Conservation (phyloP, 2,113 vertebrate genomes). For the Copsychus sechellarum region DNA sequence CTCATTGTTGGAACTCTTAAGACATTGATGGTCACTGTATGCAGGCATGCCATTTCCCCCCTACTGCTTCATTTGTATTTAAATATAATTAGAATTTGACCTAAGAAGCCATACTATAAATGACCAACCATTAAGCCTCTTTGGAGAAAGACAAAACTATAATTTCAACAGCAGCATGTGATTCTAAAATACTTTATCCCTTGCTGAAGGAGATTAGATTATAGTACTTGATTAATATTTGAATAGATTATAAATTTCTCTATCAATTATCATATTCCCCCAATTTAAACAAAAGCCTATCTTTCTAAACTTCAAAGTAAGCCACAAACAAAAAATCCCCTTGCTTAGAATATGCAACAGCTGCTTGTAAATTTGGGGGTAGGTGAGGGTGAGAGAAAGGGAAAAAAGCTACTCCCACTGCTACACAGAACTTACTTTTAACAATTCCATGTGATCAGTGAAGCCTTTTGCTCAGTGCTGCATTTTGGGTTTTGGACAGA, state of each 20-base stretch:
- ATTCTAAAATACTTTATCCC: not conserved
- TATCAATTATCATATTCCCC: not conserved
- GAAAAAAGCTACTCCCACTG: not conserved
- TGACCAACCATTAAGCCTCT: not conserved
- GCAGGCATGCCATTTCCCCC: not conserved
- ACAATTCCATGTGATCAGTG: conserved; percentile 7
- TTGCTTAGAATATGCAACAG: not conserved
- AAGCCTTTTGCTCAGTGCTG: not conserved
- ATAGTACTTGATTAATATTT: not conserved
- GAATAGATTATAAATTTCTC: not conserved
- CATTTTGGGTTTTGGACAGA: not conserved
- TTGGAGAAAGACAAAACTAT: not conserved
- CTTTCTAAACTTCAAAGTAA: conserved; percentile 28
- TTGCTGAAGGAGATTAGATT: not conserved
- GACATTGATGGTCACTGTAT: not conserved
- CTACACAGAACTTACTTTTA: conserved; percentile 13
- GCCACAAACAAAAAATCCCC: not conserved
- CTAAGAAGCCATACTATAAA: not conserved
- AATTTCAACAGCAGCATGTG: not conserved
- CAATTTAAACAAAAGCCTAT: conserved; percentile 20
- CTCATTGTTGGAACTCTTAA: not conserved
- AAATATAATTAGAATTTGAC: not conserved
- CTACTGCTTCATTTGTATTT: not conserved
- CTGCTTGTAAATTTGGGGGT: not conserved
- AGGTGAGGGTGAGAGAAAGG: not conserved